Evolutionary conservation across 2,797 vertebrate species (phyloP).

Genomic region (Staurois parvus): DNA sequence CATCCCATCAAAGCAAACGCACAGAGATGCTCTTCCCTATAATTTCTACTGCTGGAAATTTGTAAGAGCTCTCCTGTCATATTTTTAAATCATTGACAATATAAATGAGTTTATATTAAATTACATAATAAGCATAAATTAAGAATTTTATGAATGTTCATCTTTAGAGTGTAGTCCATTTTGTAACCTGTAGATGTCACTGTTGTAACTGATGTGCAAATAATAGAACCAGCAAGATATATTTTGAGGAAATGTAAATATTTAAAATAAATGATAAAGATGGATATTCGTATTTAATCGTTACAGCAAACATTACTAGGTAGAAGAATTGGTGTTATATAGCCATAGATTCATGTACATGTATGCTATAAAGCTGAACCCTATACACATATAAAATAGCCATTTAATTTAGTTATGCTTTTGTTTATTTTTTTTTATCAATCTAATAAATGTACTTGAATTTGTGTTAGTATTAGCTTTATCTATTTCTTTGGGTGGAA

Average conservation of each 20-base stretch:
- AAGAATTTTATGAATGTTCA: background rate
- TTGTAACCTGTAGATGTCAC: conserved; percentile 18
- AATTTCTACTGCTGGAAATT: no score
- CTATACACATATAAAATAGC: no score
- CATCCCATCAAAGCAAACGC: no score
- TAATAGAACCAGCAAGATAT: background rate
- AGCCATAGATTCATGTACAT: no score
- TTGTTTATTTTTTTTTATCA: no score
- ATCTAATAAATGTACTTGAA: no score
- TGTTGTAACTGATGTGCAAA: conserved; percentile 31
- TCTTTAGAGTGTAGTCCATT: conserved; percentile 5
- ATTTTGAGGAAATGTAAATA: background rate
- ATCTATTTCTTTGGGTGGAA: no score
- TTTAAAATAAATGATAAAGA: background rate
- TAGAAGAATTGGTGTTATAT: background rate
- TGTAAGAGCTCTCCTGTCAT: background rate
- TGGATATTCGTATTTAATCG: background rate
- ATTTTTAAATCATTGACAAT: background rate
- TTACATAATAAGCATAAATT: background rate
- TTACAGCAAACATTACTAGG: background rate
- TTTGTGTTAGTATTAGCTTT: no score
- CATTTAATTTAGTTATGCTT: no score
- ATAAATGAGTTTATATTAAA: background rate
- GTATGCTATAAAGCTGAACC: no score
- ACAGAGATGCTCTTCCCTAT: no score